A percentile compares a stretch with the other conserved stretches of the same genome.
Evolutionary conservation across 2,888 invertebrate species (phyloP).

Genomic region (Tinea semifulvella): DNA sequence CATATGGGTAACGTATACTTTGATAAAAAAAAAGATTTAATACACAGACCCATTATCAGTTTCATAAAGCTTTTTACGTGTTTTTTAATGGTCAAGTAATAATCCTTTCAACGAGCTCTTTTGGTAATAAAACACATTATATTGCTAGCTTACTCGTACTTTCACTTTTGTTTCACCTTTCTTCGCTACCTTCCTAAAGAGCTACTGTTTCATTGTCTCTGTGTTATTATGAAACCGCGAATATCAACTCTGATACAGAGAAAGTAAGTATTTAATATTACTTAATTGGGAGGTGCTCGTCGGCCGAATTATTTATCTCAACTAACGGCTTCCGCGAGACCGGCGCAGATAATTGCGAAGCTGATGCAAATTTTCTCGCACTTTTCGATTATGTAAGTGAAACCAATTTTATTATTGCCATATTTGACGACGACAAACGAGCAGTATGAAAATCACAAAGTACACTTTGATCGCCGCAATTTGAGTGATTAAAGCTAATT

Average conservation of each 20-base stretch:
- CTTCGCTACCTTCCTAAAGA: constrained; percentile 17
- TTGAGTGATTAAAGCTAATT: too few relatives aligned
- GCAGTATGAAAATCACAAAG: too few relatives aligned
- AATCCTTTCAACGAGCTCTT: too few relatives aligned
- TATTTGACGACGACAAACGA: too few relatives aligned
- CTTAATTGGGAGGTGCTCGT: constrained; percentile 31
- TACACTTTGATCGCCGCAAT: too few relatives aligned
- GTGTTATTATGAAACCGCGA: constrained; percentile 33
- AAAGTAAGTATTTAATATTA: constrained; percentile 41
- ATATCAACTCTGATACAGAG: constrained; percentile 35
- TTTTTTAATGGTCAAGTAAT: too few relatives aligned
- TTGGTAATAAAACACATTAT: constrained; percentile 7
- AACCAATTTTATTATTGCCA: not conserved
- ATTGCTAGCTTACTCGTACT: constrained; percentile 23
- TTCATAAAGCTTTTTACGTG: too few relatives aligned
- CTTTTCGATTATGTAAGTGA: constrained; percentile 3
- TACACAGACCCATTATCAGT: too few relatives aligned
- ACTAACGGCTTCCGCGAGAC: constrained; percentile 25
- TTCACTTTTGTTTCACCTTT: constrained; percentile 12
- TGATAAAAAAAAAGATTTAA: too few relatives aligned
- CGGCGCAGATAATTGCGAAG: not conserved
- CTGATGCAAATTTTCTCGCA: constrained; percentile 7
- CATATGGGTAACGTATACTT: too few relatives aligned
- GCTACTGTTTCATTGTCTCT: constrained; percentile 27
- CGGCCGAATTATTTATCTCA: constrained; percentile 31